Base-by-base conservation (phyloP, 2,888 invertebrate genomes). In the Drosophila maculinotata region DNA sequence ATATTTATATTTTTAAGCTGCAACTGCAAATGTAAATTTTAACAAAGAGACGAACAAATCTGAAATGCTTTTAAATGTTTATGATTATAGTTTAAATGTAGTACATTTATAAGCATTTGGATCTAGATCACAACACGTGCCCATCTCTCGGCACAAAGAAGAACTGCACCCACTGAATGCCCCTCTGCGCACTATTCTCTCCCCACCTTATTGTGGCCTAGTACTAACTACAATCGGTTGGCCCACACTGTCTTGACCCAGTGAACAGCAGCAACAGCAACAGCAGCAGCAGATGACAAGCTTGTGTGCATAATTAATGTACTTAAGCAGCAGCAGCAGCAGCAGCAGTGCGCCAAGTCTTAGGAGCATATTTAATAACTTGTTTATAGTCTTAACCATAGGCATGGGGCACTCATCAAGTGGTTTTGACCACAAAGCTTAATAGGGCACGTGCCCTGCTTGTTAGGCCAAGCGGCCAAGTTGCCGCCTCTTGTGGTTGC, bases 391-490 rank as follows among this genome's bases (percentile, higher is more conserved):
- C 56, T 48, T 38, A 56, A 57, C 20, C 51, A 33, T 52, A 47
- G 51, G 41, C 76, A 45, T 56, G 51, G 26, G 52, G 45, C 59
- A 69, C 58, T 68, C 78, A 77, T 68, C 74, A 70, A 57, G 49
- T 71, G 72, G 25, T 44, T 59, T 60, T 68, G 69, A 77, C 77
- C 77, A 77, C 79, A 77, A 76, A 79, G 77, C 69, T 79, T 79
- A 79, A 76, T 79, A 77, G 79, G 79, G 79, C 79, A 79, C 79
- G 79, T 80, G 80, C 78, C 78, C 79, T 74, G 78, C 73, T 76
- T 74, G 76, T 72, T 75, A 77, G 65, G 60, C 77, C 69, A 79
- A 66, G 72, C 79, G 77, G 62, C 68, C 57, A 75, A 62, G 12
- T 41, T 57, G 31, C 60, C 57, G 60, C 60, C 63, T 48, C 52